Conservation (phyloP, 2,113 vertebrate species). For the Engystomops pustulosus region DNA sequence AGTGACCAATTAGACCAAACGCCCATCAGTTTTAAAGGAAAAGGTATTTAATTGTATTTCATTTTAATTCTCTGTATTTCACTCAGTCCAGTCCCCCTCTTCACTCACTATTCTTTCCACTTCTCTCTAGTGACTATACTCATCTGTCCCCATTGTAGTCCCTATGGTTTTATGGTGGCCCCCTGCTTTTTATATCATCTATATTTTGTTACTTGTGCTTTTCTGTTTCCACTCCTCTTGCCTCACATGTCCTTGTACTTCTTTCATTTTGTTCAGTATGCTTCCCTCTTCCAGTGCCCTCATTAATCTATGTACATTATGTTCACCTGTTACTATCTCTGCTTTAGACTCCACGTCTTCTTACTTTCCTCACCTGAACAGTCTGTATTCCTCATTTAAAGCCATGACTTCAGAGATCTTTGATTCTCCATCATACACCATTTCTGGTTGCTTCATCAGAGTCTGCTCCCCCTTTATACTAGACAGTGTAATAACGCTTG, state of each 20-base stretch:
- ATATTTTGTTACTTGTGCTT: no score
- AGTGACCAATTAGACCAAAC: neutral
- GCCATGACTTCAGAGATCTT: neutral
- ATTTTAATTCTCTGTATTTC: no score
- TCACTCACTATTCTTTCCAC: no score
- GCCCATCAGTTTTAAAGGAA: neutral
- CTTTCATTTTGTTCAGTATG: neutral
- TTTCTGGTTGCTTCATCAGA: no score
- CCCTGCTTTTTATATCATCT: no score
- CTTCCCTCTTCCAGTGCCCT: neutral
- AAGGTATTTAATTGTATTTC: neutral
- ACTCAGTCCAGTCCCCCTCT: no score
- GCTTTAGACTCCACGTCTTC: no score
- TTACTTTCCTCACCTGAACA: neutral
- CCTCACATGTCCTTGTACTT: neutral
- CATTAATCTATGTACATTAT: no score
- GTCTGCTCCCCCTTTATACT: neutral
- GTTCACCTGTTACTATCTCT: neutral
- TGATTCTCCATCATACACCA: neutral
- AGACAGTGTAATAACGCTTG: neutral
- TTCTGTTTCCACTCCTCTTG: neutral
- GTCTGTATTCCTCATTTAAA: neutral
- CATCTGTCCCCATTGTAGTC: no score
- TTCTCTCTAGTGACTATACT: no score
- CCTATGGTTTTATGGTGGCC: no score